A percentile compares a stretch with the other conserved stretches of the same genome.
phyloP scores from a whole-genome alignment of 2,797 vertebrate species.

The Australoheros facetus region DNA sequence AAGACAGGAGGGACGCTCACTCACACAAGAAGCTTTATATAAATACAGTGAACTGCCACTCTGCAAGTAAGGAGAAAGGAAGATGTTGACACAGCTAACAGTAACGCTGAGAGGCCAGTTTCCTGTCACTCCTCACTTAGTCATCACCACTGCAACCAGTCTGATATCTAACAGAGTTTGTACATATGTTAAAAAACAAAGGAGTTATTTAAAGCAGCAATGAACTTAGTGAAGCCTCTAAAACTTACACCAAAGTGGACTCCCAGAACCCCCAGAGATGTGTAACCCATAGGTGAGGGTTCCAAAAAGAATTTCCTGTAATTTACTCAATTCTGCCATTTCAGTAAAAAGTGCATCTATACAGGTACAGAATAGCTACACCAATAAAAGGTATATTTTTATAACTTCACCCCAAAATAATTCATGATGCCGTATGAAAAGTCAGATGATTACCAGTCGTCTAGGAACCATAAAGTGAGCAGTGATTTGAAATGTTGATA shows the following conservation, averaged over 20 bases:
- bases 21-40: constrained; percentile 25
- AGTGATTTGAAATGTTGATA: too few relatives aligned
- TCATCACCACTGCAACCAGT: constrained; percentile 12
- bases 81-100: constrained; percentile 41
- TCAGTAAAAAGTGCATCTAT: not conserved
- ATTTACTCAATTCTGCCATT: fast-evolving
- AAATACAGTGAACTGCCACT: constrained; percentile 47
- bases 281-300: too few relatives aligned
- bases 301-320: not conserved
- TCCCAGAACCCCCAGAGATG: not conserved
- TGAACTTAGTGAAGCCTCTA: not conserved
- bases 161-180: not conserved
- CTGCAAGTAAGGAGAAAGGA: constrained; percentile 14
- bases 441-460: fast-evolving
- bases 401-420: not conserved
- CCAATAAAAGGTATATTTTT: not conserved
- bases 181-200: not conserved
- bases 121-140: constrained; percentile 22
- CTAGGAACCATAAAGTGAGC: not conserved
- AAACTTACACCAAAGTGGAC: not conserved
- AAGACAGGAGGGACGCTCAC: constrained; percentile 26
- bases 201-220: not conserved
- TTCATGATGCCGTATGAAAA: not conserved
- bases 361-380: not conserved
- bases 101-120: constrained; percentile 34